Conservation (phyloP, 2,888 invertebrate genomes). For the Anoncus sp. region DNA sequence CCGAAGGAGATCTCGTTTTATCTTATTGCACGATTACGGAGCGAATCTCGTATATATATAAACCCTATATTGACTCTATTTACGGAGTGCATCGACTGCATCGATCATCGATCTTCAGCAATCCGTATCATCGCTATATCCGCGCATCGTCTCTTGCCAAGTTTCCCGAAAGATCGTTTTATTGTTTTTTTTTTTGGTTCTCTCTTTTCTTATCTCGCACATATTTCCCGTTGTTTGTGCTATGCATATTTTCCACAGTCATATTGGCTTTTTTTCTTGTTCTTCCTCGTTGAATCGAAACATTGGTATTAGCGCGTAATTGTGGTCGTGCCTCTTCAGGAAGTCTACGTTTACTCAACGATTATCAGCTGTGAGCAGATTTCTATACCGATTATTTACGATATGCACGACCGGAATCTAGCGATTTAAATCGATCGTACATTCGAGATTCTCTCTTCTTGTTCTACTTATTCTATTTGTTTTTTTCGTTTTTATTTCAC, state of each 20-base stretch:
- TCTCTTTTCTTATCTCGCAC: slow-evolving; percentile 15
- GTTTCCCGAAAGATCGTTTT: slow-evolving; percentile 24
- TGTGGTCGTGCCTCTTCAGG: slow-evolving; percentile 55
- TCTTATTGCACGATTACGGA: slow-evolving; percentile 49
- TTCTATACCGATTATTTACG: slow-evolving; percentile 62
- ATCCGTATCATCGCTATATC: slow-evolving; percentile 45
- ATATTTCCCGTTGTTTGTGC: slow-evolving; percentile 43
- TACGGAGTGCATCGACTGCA: slow-evolving; percentile 35
- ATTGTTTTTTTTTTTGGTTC: slow-evolving; percentile 6
- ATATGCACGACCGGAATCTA: slow-evolving; percentile 62
- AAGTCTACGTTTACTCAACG: slow-evolving; percentile 65
- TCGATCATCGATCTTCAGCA: slow-evolving; percentile 48
- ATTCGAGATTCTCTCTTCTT: slow-evolving; percentile 25
- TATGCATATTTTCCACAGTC: slow-evolving; percentile 18
- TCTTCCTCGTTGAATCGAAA: slow-evolving; percentile 23
- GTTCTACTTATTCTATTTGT: background rate
- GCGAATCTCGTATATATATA: slow-evolving; percentile 7
- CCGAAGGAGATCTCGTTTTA: slow-evolving; percentile 51
- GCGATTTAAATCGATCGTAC: slow-evolving; percentile 58
- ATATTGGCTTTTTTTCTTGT: background rate
- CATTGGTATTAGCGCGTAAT: slow-evolving; percentile 57
- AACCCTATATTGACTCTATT: slow-evolving; percentile 46
- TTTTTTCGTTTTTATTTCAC: slow-evolving; percentile 1
- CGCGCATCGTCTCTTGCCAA: slow-evolving; percentile 55
- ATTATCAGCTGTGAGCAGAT: slow-evolving; percentile 63